Percentiles rank a stretch among this genome's conserved stretches.
Conservation (phyloP, 2,797 vertebrate species). For the Taenioides sp. region DNA sequence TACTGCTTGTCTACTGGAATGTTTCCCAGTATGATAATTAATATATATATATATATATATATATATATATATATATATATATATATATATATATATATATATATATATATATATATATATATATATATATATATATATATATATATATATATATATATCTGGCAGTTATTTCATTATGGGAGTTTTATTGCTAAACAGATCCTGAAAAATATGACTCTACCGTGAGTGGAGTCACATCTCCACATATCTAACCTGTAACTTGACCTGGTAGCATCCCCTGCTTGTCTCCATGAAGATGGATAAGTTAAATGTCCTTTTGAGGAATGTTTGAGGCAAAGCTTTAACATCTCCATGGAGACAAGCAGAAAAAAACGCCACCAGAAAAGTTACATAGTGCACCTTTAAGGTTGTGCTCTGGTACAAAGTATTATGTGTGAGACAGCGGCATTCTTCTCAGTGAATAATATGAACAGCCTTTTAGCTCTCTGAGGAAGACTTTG, state of each 20-base stretch:
- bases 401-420: conserved; percentile 36
- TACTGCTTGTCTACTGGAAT: too few relatives aligned
- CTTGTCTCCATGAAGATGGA: too few relatives aligned
- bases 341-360: too few relatives aligned
- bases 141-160: conserved; percentile 29
- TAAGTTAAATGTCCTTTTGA: too few relatives aligned
- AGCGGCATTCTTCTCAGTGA: conserved; percentile 29
- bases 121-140: conserved; percentile 28
- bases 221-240: too few relatives aligned
- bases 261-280: too few relatives aligned
- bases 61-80: conserved; percentile 31
- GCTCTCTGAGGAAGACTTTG: conserved; percentile 35
- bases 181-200: too few relatives aligned
- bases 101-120: conserved; percentile 31
- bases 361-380: too few relatives aligned
- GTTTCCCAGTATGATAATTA: conserved; percentile 13
- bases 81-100: conserved; percentile 28
- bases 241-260: too few relatives aligned
- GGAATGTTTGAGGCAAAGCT: too few relatives aligned
- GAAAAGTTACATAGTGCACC: conserved; percentile 7
- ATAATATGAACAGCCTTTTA: conserved; percentile 27
- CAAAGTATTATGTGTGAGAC: conserved; percentile 39
- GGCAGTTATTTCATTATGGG: too few relatives aligned
- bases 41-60: conserved; percentile 27
- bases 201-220: too few relatives aligned